Conservation (phyloP, 2,888 invertebrate genomes). For the Villa cingulata region DNA sequence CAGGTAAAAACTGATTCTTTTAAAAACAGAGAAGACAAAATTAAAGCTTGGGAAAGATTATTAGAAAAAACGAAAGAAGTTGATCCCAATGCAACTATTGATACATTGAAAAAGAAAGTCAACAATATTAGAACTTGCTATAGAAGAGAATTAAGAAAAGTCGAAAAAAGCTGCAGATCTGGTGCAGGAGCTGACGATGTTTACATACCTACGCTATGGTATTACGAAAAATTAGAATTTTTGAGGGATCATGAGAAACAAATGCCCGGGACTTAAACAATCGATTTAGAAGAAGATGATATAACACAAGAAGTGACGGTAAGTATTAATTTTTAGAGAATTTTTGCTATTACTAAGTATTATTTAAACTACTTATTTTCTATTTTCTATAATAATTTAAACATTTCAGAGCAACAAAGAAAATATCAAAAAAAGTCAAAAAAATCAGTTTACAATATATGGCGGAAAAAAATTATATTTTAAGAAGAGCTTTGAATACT, state of each 20-base stretch:
- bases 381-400: no score
- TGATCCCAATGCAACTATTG: slow-evolving; percentile 10
- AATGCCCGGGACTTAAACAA: no score
- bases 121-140: background rate
- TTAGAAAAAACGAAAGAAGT: slow-evolving; percentile 10
- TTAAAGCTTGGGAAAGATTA: slow-evolving; percentile 12
- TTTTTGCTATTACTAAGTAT: no score
- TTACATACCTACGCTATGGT: background rate
- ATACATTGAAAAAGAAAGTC: slow-evolving; percentile 1
- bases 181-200: background rate
- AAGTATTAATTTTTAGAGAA: no score
- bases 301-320: no score
- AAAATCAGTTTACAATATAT: no score
- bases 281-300: no score
- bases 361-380: no score
- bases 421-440: no score
- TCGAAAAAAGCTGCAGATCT: background rate
- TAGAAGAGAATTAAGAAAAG: background rate
- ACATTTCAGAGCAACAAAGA: no score
- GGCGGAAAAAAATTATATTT: no score
- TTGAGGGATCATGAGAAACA: background rate
- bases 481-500: no score
- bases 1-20: slow-evolving; percentile 13
- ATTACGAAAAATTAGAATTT: background rate
- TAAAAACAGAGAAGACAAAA: slow-evolving; percentile 12